Evolutionary conservation across 2,888 invertebrate genomes (phyloP).

Genomic region (Lasius fuliginosus): DNA sequence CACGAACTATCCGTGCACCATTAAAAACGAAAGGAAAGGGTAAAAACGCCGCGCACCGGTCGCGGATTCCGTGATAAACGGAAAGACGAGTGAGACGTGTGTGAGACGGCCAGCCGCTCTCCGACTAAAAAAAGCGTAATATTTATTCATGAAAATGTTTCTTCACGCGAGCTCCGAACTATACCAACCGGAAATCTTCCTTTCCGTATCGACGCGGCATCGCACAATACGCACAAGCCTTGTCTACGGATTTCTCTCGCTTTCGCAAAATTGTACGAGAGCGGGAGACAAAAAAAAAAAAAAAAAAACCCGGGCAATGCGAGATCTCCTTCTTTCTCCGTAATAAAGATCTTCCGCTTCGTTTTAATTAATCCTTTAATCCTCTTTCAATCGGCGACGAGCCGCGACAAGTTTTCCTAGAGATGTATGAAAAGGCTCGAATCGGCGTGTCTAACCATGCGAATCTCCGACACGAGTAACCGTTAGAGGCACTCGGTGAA

Average conservation of each 20-base stretch:
- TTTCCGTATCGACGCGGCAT: not conserved
- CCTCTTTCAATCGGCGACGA: not conserved
- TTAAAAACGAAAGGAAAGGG: slow-evolving; percentile 22
- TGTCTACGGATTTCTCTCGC: not conserved
- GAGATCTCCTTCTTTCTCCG: too few species aligned
- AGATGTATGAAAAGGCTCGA: slow-evolving; percentile 19
- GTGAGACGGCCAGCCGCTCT: slow-evolving; percentile 17
- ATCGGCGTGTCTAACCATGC: slow-evolving; percentile 18
- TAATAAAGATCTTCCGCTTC: not conserved
- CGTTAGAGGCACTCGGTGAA: slow-evolving; percentile 50
- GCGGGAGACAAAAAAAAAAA: not conserved
- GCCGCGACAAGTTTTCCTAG: not conserved
- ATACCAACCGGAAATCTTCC: slow-evolving; percentile 12
- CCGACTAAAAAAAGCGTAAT: slow-evolving; percentile 11
- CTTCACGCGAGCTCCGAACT: slow-evolving; percentile 18
- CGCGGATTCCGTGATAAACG: slow-evolving; percentile 44
- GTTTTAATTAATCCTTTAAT: not conserved
- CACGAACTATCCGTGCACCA: slow-evolving; percentile 51
- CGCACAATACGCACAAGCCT: not conserved
- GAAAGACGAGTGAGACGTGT: not conserved
- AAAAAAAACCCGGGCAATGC: too few species aligned
- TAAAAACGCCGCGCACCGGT: slow-evolving; percentile 1
- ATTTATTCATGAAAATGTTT: slow-evolving; percentile 37
- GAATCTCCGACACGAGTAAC: slow-evolving; percentile 61
- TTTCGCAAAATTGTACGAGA: not conserved